phyloP scores from a whole-genome alignment of 2,888 invertebrate genomes.

The Lepetodrilus schrolli region DNA sequence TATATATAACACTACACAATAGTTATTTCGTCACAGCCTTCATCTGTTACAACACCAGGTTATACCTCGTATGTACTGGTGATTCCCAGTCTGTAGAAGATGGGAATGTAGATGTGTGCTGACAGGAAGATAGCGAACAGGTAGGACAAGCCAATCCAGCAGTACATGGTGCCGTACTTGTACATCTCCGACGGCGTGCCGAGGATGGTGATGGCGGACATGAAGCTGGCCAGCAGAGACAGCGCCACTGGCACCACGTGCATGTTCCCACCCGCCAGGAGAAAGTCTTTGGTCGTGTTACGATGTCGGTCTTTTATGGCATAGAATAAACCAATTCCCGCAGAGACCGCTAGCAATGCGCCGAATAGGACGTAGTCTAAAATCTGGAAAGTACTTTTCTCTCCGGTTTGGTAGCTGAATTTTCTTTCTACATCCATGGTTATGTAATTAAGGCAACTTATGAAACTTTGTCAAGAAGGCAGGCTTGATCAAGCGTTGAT shows the following conservation, averaged over 20 bases:
- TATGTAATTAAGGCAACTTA: too few species aligned
- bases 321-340: slow-evolving; percentile 68
- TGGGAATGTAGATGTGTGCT: slow-evolving; percentile 40
- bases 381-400: slow-evolving; percentile 48
- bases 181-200: slow-evolving; percentile 74
- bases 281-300: slow-evolving; percentile 63
- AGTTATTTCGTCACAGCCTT: too few species aligned
- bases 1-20: too few species aligned
- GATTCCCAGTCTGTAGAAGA: slow-evolving; percentile 26
- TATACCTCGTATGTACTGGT: slow-evolving; percentile 26
- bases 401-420: slow-evolving; percentile 58
- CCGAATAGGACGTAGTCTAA: slow-evolving; percentile 70
- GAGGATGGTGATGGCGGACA: slow-evolving; percentile 74
- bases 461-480: too few species aligned
- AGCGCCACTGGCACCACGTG: slow-evolving; percentile 67
- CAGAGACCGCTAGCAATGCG: slow-evolving; percentile 62
- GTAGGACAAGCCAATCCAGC: slow-evolving; percentile 68
- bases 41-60: not conserved
- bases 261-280: slow-evolving; percentile 72
- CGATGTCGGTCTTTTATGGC: slow-evolving; percentile 66
- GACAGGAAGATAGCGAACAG: slow-evolving; percentile 68
- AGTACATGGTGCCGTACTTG: slow-evolving; percentile 71
- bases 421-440: not conserved
- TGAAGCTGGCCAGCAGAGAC: slow-evolving; percentile 74
- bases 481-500: too few species aligned